Percentiles rank a stretch among this genome's conserved stretches.
Conservation (phyloP, 2,888 invertebrate species). For the Dicycla oo region DNA sequence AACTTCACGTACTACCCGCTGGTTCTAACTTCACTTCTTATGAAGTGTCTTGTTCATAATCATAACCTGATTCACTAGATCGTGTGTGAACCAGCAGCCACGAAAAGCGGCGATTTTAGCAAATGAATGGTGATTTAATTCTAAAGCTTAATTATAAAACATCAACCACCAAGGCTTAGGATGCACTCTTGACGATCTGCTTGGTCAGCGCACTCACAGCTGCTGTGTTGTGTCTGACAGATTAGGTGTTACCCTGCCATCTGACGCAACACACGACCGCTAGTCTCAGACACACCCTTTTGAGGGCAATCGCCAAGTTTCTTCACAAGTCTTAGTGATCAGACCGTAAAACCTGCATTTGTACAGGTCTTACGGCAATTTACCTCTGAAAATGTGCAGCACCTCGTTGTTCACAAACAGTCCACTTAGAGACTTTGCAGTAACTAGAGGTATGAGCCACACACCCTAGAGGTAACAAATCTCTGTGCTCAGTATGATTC, state of each 20-base stretch:
- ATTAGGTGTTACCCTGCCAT: background rate
- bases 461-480: conserved; percentile 11
- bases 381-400: conserved; percentile 17
- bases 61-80: background rate
- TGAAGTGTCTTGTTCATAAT: background rate
- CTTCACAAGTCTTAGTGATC: conserved; percentile 14
- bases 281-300: background rate
- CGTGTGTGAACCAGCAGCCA: background rate
- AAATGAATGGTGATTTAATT: background rate
- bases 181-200: conserved; percentile 1
- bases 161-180: conserved; percentile 1
- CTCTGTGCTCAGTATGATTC: conserved; percentile 21
- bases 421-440: background rate
- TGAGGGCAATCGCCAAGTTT: background rate
- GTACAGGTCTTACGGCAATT: background rate
- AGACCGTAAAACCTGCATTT: background rate
- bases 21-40: background rate
- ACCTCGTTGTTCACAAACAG: background rate
- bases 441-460: background rate
- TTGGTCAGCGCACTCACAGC: background rate
- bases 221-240: background rate
- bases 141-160: background rate
- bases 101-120: background rate
- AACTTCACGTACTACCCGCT: background rate
- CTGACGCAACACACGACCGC: background rate